phyloP scores from a whole-genome alignment of 2,797 vertebrate genomes.

The Thunnus albacares region DNA sequence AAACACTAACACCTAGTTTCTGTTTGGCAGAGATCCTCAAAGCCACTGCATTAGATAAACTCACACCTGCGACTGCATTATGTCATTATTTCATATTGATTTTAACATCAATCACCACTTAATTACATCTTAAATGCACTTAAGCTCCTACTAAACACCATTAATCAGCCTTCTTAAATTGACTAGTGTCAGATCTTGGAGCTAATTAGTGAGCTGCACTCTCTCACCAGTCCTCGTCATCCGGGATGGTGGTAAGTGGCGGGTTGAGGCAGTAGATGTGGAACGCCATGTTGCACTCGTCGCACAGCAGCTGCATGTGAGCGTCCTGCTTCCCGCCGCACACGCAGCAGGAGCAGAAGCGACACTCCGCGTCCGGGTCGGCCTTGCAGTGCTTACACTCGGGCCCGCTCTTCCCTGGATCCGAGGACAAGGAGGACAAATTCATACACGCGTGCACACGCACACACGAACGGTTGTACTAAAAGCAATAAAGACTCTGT shows the following conservation, averaged over 20 bases:
- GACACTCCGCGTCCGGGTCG: constrained; percentile 94
- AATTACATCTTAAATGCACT: constrained; percentile 35
- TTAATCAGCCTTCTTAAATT: constrained; percentile 40
- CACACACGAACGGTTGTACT: too few relatives aligned
- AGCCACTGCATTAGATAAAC: constrained; percentile 16
- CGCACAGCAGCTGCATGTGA: constrained; percentile 98
- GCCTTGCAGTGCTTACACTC: constrained; percentile 99
- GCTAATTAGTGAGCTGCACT: constrained; percentile 24
- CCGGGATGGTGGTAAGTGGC: constrained; percentile 95
- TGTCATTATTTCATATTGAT: constrained; percentile 43
- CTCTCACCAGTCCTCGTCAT: constrained; percentile 98
- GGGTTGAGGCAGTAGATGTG: constrained; percentile 99
- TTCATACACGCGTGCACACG: not conserved
- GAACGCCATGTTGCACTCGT: constrained; percentile 99
- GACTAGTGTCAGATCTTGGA: constrained; percentile 20
- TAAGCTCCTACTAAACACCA: constrained; percentile 15
- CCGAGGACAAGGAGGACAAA: constrained; percentile 4
- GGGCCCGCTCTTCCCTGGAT: constrained; percentile 95
- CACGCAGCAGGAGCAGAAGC: constrained; percentile 96
- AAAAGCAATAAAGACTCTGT: not conserved
- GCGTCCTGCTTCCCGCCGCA: constrained; percentile 98
- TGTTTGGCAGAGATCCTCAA: constrained; percentile 18
- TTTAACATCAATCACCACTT: constrained; percentile 38
- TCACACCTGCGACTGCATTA: constrained; percentile 26
- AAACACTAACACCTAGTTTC: constrained; percentile 1